phyloP scores from a whole-genome alignment of 2,888 invertebrate genomes.

The Carterocephalus palaemon region DNA sequence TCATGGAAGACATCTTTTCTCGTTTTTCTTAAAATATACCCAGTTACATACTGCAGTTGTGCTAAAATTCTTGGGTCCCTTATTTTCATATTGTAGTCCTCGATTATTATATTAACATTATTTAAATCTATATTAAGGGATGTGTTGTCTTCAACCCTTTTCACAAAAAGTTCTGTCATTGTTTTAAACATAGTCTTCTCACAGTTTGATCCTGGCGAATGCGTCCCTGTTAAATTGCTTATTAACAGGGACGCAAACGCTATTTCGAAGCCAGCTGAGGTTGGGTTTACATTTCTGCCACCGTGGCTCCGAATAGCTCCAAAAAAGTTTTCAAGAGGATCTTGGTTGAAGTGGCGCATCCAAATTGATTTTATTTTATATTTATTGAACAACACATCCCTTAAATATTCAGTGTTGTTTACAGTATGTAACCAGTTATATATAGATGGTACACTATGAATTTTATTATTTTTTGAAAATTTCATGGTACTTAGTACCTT shows the following conservation, averaged over 20 bases:
- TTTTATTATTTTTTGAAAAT: constrained; percentile 14
- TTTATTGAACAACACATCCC: too few relatives aligned
- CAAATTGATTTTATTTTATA: too few relatives aligned
- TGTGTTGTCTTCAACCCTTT: background rate
- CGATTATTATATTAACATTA: background rate
- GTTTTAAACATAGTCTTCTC: background rate
- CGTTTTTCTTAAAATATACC: too few relatives aligned
- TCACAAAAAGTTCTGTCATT: background rate
- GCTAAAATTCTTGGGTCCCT: too few relatives aligned
- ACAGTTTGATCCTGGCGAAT: constrained; percentile 3
- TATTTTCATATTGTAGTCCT: background rate
- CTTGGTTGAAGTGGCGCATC: too few relatives aligned
- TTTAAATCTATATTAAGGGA: background rate
- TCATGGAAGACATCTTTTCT: too few relatives aligned
- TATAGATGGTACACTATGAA: constrained; percentile 3
- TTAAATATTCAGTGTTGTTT: too few relatives aligned
- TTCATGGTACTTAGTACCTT: constrained; percentile 19
- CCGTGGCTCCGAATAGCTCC: too few relatives aligned
- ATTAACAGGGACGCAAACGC: constrained; percentile 1
- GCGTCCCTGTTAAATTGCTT: background rate
- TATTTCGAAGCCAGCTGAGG: constrained; percentile 12
- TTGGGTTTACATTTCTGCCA: too few relatives aligned
- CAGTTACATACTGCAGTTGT: too few relatives aligned
- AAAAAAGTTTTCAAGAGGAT: too few relatives aligned
- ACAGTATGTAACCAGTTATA: too few relatives aligned